Evolutionary conservation across 1,140 invertebrate species (phyloP).

Genomic region (Oryzaephilus surinamensis): DNA sequence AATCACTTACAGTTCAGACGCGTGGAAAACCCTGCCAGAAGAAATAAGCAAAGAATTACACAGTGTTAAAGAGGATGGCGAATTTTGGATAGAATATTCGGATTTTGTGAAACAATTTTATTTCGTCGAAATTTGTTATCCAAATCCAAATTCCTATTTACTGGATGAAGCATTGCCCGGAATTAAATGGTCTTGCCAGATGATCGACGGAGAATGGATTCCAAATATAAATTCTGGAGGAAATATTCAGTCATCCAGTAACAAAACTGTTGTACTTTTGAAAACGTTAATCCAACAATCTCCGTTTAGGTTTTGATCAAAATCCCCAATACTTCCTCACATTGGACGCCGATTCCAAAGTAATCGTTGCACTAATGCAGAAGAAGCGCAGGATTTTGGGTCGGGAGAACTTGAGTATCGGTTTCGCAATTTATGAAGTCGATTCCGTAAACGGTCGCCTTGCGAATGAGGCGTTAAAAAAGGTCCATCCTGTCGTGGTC

Average conservation of each 20-base stretch:
- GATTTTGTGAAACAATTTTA: conserved; percentile 67
- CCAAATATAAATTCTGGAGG: conserved; percentile 88
- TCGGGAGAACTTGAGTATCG: conserved; percentile 87
- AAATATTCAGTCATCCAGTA: background rate
- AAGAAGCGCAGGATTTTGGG: conserved; percentile 87
- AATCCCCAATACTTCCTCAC: conserved; percentile 95
- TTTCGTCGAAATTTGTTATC: conserved; percentile 88
- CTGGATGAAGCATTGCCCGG: conserved; percentile 63
- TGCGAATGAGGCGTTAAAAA: too few relatives aligned
- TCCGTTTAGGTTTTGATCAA: conserved; percentile 82
- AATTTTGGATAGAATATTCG: conserved; percentile 95
- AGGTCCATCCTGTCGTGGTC: too few relatives aligned
- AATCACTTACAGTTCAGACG: too few relatives aligned
- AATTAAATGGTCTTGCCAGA: conserved; percentile 87
- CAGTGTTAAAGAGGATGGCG: conserved; percentile 90
- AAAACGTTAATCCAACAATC: too few relatives aligned
- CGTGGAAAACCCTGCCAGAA: conserved; percentile 78
- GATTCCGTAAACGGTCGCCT: conserved; percentile 27
- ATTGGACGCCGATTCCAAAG: conserved; percentile 83
- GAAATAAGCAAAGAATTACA: conserved; percentile 81
- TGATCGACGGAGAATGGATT: conserved; percentile 92
- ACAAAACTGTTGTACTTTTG: conserved; percentile 7
- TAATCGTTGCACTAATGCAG: conserved; percentile 88
- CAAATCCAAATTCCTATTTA: conserved; percentile 85
- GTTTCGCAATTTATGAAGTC: conserved; percentile 90